Conservation (phyloP, 2,113 vertebrate genomes). For the Gnathonemus longibarbis region DNA sequence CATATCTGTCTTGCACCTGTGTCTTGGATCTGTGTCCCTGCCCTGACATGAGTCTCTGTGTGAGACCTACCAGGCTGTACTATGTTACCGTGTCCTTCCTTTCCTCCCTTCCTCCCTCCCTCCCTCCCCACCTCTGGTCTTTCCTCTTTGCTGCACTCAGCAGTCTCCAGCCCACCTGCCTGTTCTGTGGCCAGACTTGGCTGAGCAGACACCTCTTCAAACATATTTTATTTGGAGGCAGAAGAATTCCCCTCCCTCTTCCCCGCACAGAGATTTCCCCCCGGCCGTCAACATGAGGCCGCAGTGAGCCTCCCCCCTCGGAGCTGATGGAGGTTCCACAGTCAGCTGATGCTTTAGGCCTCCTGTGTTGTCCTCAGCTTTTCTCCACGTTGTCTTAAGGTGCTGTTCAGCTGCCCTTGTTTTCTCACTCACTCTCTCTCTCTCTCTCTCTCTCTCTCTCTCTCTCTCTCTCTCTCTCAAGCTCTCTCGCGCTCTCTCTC, state of each 20-base stretch:
- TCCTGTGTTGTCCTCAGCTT: not conserved
- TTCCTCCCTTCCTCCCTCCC: not conserved
- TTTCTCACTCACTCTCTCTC: not conserved
- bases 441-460: not conserved
- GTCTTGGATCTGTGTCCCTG: not conserved
- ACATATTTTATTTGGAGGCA: conserved; percentile 26
- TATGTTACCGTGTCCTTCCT: not conserved
- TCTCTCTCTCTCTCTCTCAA: not conserved
- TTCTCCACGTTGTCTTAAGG: not conserved
- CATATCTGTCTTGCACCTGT: not conserved
- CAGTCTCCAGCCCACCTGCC: conserved; percentile 47
- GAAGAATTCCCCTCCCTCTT: conserved; percentile 23
- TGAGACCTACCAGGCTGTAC: not conserved
- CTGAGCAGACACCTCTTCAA: conserved; percentile 33
- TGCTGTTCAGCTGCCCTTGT: not conserved
- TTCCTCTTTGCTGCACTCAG: conserved; percentile 38
- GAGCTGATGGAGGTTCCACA: not conserved
- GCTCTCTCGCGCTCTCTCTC: not conserved
- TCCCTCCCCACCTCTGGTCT: not conserved
- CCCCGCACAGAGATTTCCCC: not conserved
- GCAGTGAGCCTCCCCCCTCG: not conserved
- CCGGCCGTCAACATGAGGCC: not conserved
- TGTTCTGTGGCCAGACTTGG: conserved; percentile 26
- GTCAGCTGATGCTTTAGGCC: not conserved
- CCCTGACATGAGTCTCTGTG: not conserved